Percentiles rank a stretch among this genome's conserved stretches.
Evolutionary conservation across 1,140 invertebrate species (phyloP).

Genomic region (Drosophila pectinifera): DNA sequence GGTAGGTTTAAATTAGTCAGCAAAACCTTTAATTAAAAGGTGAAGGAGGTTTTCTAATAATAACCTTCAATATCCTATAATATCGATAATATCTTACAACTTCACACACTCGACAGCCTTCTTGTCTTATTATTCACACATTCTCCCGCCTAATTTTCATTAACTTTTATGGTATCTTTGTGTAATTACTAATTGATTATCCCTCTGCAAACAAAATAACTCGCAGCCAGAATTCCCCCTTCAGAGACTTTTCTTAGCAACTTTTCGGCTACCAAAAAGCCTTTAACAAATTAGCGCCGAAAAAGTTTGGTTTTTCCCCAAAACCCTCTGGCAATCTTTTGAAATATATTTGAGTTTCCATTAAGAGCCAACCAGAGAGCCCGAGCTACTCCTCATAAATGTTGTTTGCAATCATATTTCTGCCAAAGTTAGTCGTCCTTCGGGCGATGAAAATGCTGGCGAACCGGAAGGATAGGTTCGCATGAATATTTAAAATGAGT

Average conservation of each 20-base stretch:
- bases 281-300: slow-evolving; percentile 43
- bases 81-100: too few relatives aligned
- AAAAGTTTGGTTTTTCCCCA: slow-evolving; percentile 29
- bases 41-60: too few relatives aligned
- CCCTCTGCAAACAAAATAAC: slow-evolving; percentile 13
- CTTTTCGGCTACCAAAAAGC: slow-evolving; percentile 20
- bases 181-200: slow-evolving; percentile 36
- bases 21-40: not conserved
- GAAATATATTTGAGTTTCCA: slow-evolving; percentile 47
- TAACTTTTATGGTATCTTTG: slow-evolving; percentile 12
- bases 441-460: slow-evolving; percentile 1
- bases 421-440: slow-evolving; percentile 21
- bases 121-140: not conserved
- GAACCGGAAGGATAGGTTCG: slow-evolving; percentile 28
- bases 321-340: slow-evolving; percentile 54
- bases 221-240: not conserved
- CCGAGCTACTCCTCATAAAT: slow-evolving; percentile 25
- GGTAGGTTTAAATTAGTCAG: not conserved
- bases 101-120: too few relatives aligned
- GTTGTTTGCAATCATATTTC: slow-evolving; percentile 23
- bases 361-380: slow-evolving; percentile 18
- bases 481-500: slow-evolving; percentile 32
- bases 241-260: slow-evolving; percentile 6
- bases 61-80: too few relatives aligned
- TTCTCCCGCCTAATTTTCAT: not conserved